phyloP scores from a whole-genome alignment of 2,888 invertebrate genomes.

The Microchrysa polita region DNA sequence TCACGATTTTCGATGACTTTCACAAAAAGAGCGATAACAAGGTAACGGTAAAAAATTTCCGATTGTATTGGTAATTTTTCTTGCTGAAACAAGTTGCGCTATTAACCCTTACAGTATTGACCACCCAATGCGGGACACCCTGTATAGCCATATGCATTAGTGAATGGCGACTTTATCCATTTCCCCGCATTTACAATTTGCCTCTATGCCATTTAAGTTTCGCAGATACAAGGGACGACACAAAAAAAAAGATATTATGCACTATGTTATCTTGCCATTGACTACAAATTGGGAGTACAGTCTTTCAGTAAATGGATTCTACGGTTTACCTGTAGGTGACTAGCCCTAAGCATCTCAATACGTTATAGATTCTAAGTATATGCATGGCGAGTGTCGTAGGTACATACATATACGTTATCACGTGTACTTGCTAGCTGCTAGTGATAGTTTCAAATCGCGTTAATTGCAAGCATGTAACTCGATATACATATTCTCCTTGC shows the following conservation, averaged over 20 bases:
- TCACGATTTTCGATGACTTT: no score
- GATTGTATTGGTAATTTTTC: no score
- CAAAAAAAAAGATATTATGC: slow-evolving; percentile 37
- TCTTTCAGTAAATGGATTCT: not conserved
- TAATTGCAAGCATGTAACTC: slow-evolving; percentile 41
- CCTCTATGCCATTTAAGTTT: slow-evolving; percentile 22
- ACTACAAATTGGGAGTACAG: slow-evolving; percentile 40
- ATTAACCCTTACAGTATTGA: no score
- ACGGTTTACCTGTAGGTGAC: not conserved
- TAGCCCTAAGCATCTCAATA: not conserved
- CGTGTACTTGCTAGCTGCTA: not conserved
- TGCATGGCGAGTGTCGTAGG: slow-evolving; percentile 25
- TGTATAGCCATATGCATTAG: slow-evolving; percentile 10
- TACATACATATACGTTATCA: slow-evolving; percentile 18
- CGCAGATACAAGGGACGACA: slow-evolving; percentile 5
- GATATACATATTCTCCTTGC: not conserved
- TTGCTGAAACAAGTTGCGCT: no score
- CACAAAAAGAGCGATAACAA: no score
- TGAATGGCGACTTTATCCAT: not conserved
- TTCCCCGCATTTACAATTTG: slow-evolving; percentile 18
- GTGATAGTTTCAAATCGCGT: slow-evolving; percentile 34
- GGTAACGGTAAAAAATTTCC: no score
- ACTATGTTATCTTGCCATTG: slow-evolving; percentile 35
- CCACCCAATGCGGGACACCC: no score
- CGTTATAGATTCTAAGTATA: slow-evolving; percentile 11